Evolutionary conservation across 1,140 invertebrate species (phyloP).

Genomic region (Chironomus striatipennis): DNA sequence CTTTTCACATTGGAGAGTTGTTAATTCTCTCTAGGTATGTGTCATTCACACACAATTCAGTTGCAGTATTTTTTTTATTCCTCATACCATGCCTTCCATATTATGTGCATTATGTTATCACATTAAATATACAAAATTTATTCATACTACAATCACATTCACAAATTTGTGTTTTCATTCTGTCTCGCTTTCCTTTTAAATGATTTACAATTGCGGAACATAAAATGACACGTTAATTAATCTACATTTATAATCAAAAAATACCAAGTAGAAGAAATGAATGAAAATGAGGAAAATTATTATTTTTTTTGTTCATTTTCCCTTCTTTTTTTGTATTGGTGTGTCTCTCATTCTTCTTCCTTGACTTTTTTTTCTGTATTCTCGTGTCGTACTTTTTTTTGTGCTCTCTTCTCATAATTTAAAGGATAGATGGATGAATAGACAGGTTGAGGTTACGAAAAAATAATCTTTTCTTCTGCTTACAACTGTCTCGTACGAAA

Average conservation of each 20-base stretch:
- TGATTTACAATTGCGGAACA: slow-evolving; percentile 17
- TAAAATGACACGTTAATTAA: slow-evolving; percentile 23
- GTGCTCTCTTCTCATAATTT: not conserved
- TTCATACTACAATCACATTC: not conserved
- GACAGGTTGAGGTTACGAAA: not conserved
- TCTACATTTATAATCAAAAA: slow-evolving; percentile 16
- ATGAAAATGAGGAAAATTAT: not conserved
- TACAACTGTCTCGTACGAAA: not conserved
- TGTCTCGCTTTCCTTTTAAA: slow-evolving; percentile 17
- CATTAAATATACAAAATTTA: not conserved
- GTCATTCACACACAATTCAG: not conserved
- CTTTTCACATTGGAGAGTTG: no score
- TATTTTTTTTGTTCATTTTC: not conserved
- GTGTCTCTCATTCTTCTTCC: no score
- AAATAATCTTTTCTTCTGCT: not conserved
- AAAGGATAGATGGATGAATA: not conserved
- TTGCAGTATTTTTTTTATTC: no score
- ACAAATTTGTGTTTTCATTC: not conserved
- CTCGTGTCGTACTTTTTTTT: not conserved
- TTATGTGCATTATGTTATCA: not conserved
- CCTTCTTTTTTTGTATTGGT: not conserved
- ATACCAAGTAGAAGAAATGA: not conserved
- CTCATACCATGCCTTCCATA: no score
- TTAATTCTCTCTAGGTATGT: not conserved
- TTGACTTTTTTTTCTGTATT: no score